Conservation (phyloP, 2,113 vertebrate genomes). For the Dolichallabes microphthalmus region DNA sequence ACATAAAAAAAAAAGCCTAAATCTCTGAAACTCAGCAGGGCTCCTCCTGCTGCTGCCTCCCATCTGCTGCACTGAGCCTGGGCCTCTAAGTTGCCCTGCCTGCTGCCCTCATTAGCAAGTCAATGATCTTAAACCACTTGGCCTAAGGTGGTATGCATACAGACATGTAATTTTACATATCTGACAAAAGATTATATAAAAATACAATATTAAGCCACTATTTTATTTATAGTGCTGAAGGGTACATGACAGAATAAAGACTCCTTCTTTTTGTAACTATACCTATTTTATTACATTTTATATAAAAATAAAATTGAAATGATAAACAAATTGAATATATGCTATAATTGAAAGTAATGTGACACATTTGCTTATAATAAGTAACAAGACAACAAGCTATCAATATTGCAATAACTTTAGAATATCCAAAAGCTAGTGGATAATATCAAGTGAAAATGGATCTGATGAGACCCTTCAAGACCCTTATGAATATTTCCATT, state of each 20-base stretch:
- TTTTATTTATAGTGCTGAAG: neutral
- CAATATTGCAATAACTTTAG: constrained; percentile 5
- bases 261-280: neutral
- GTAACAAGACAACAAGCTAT: neutral
- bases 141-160: neutral
- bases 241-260: neutral
- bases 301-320: neutral
- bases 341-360: neutral
- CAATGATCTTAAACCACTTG: constrained; percentile 43
- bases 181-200: neutral
- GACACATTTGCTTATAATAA: neutral
- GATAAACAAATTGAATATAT: neutral
- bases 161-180: constrained; percentile 7
- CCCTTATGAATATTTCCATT: constrained; percentile 42
- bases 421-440: constrained; percentile 27
- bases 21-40: constrained; percentile 48
- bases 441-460: constrained; percentile 38
- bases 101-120: constrained; percentile 58
- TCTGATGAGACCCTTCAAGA: constrained; percentile 32
- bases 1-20: constrained; percentile 23
- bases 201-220: neutral
- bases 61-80: constrained; percentile 57
- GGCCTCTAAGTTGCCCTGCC: constrained; percentile 33
- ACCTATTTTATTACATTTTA: neutral
- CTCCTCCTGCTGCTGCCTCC: constrained; percentile 52